phyloP scores from a whole-genome alignment of 2,888 invertebrate species.

The Thumatha senex region DNA sequence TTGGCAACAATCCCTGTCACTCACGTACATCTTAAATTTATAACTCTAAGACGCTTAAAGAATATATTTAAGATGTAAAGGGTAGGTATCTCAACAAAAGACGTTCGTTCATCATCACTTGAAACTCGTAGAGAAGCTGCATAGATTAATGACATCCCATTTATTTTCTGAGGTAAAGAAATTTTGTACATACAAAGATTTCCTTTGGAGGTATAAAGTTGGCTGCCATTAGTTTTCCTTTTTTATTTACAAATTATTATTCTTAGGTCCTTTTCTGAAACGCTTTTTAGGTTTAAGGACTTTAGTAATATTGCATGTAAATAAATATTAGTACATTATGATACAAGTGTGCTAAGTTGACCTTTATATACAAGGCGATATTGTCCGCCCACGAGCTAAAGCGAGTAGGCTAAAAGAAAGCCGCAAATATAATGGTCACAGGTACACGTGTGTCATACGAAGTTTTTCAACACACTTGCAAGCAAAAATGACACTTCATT shows the following conservation, averaged over 20 bases:
- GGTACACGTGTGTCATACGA: no score
- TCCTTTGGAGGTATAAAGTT: constrained; percentile 1
- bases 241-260: neutral
- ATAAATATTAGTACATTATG: no score
- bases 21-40: constrained; percentile 3
- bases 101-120: constrained; percentile 29
- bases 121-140: constrained; percentile 14
- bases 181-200: constrained; percentile 31
- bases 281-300: no score
- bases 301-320: no score
- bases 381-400: no score
- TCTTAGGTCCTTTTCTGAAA: no score
- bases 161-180: constrained; percentile 25
- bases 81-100: constrained; percentile 35
- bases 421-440: no score
- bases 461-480: no score
- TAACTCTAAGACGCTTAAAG: constrained; percentile 1
- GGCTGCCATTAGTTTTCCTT: neutral
- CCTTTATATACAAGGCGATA: no score
- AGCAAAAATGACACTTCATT: no score
- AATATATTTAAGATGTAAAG: constrained; percentile 34
- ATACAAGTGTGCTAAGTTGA: no score
- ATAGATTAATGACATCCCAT: constrained; percentile 35
- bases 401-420: no score
- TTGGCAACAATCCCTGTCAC: constrained; percentile 13